These are phyloP conservation scores for Pluvianellus socialis DNA, from an alignment of 2,113 vertebrate genomes.

Conservation along the genomic window DNA sequence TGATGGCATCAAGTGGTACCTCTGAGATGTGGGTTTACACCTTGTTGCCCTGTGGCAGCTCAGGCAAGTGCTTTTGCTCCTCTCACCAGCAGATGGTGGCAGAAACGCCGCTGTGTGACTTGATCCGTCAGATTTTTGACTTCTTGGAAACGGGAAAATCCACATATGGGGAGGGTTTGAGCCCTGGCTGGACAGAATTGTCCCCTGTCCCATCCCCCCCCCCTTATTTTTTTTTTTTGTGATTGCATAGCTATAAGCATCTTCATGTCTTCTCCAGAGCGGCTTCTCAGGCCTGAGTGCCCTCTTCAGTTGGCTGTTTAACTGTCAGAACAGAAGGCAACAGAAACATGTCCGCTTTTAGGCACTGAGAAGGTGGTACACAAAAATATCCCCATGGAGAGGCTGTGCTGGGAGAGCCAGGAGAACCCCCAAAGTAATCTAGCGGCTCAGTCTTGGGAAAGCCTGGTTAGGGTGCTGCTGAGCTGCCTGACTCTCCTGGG, in stretches of 20 bases:
- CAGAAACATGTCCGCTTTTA: background rate
- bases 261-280: background rate
- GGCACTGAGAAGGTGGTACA: background rate
- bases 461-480: background rate
- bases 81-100: background rate
- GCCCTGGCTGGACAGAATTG: background rate
- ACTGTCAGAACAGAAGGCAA: background rate
- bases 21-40: background rate
- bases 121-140: background rate
- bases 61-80: background rate
- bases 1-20: fast-evolving
- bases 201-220: background rate
- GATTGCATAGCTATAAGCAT: background rate
- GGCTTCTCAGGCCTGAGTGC: background rate
- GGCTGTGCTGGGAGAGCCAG: background rate
- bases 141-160: background rate
- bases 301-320: fast-evolving
- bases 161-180: background rate
- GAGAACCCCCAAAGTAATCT: background rate
- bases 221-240: no score
- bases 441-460: background rate
- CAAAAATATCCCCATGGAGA: background rate
- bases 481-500: background rate
- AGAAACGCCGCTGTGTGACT: background rate
- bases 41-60: background rate